These are phyloP conservation scores for Ornithoptera alexandrae DNA, from an alignment of 2,888 invertebrate species.

Conservation along the genomic window DNA sequence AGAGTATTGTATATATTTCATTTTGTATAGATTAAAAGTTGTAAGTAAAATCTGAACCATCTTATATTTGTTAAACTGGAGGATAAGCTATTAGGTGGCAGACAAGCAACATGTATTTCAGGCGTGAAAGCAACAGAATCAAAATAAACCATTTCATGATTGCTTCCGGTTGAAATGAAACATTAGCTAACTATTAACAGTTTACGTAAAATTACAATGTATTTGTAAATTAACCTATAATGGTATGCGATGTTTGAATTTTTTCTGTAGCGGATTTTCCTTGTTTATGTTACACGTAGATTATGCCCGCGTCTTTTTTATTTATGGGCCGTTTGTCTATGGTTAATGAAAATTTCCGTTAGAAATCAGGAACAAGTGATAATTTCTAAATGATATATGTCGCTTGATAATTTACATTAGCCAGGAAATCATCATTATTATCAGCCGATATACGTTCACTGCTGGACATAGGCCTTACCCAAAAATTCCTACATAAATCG, in stretches of 20 bases:
- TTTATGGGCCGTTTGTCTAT: constrained; percentile 13
- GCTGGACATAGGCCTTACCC: too few relatives aligned
- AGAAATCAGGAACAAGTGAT: constrained; percentile 7
- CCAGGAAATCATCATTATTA: too few relatives aligned
- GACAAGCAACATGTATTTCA: too few relatives aligned
- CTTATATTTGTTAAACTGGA: too few relatives aligned
- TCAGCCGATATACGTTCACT: too few relatives aligned
- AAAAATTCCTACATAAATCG: too few relatives aligned
- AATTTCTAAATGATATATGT: not conserved
- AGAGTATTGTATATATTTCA: too few relatives aligned
- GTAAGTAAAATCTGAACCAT: too few relatives aligned
- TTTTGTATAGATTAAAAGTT: too few relatives aligned
- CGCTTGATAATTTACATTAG: not conserved
- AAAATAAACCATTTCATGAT: not conserved
- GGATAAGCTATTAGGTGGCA: too few relatives aligned
- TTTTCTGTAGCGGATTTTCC: constrained; percentile 15
- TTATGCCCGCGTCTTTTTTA: constrained; percentile 20
- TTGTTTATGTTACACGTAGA: constrained; percentile 16
- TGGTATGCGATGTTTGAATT: not conserved
- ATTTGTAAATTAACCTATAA: not conserved
- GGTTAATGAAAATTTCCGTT: constrained; percentile 15
- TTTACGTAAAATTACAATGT: not conserved
- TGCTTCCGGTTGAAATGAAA: not conserved
- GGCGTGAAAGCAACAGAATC: not conserved
- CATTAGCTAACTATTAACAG: not conserved